These are phyloP conservation scores for Cecropterus lyciades DNA, from an alignment of 1,140 invertebrate genomes.

Conservation along the genomic window DNA sequence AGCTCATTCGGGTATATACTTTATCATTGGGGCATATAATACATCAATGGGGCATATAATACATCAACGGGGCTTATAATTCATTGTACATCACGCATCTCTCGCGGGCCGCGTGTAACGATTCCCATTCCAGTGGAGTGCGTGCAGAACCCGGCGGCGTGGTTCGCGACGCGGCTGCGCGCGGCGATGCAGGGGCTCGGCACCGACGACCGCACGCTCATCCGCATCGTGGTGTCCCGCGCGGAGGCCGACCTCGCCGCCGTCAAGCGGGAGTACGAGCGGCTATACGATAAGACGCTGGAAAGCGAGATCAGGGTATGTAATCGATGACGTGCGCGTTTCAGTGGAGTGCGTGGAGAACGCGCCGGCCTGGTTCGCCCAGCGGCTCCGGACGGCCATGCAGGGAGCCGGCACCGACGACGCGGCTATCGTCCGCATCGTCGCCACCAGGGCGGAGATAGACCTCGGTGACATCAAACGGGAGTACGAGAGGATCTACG, in stretches of 20 bases:
- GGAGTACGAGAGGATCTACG: conserved; percentile 88
- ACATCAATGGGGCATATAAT: no score
- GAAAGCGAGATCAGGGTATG: conserved; percentile 87
- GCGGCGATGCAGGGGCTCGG: conserved; percentile 89
- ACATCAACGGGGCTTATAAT: no score
- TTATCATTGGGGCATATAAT: neutral
- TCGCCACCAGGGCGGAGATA: conserved; percentile 89
- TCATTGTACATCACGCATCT: neutral
- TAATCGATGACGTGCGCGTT: conserved; percentile 39
- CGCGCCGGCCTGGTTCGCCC: conserved; percentile 90
- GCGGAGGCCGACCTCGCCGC: conserved; percentile 89
- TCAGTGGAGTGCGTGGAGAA: conserved; percentile 90
- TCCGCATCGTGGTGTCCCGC: conserved; percentile 89
- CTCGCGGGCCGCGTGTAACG: conserved; percentile 14
- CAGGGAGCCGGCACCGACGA: conserved; percentile 90
- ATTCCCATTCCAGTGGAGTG: conserved; percentile 86
- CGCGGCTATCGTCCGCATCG: conserved; percentile 87
- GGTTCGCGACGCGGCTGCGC: conserved; percentile 90
- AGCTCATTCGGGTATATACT: no score
- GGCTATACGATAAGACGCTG: conserved; percentile 89
- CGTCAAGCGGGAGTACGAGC: conserved; percentile 89
- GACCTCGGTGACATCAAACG: conserved; percentile 89
- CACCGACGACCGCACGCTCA: conserved; percentile 89
- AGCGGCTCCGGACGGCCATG: conserved; percentile 88
- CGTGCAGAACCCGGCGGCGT: conserved; percentile 87